These are phyloP conservation scores for Micromussa lordhowensis DNA, from an alignment of 92 coral and sea anemone genomes.

Conservation along the genomic window DNA sequence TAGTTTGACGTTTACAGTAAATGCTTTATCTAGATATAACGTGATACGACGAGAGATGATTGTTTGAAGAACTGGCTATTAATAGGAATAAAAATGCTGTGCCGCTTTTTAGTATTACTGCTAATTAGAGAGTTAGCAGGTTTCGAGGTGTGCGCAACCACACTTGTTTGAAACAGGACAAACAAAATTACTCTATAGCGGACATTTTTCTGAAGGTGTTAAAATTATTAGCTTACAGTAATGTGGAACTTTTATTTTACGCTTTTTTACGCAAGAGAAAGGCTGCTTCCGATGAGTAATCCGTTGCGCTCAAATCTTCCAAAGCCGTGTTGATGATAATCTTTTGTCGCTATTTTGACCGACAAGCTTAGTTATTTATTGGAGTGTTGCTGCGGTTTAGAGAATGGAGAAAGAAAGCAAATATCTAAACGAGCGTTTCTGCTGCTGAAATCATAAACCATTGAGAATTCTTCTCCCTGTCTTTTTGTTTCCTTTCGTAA, in stretches of 20 bases:
- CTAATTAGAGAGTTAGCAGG: constrained; percentile 20
- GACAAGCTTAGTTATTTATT: background rate
- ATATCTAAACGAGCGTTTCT: background rate
- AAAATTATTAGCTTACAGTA: background rate
- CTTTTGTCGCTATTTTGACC: background rate
- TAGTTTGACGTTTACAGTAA: background rate
- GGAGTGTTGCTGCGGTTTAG: background rate
- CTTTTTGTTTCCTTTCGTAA: background rate
- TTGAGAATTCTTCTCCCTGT: background rate
- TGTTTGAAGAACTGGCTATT: constrained; percentile 22
- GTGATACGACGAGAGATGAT: constrained; percentile 9
- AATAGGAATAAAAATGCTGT: background rate
- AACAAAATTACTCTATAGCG: constrained; percentile 8
- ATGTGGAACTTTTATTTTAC: background rate
- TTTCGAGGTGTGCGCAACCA: background rate
- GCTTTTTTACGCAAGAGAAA: background rate
- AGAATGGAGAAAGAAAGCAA: background rate
- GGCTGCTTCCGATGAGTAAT: background rate
- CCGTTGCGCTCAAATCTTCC: background rate
- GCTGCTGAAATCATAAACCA: background rate
- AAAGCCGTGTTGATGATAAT: background rate
- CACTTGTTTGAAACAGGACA: background rate
- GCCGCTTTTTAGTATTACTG: constrained; percentile 4
- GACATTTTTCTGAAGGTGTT: constrained; percentile 18
- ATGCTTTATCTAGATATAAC: constrained; percentile 4